Evolutionary conservation across 2,888 invertebrate species (phyloP).

Genomic region (Cheilosia impressa): DNA sequence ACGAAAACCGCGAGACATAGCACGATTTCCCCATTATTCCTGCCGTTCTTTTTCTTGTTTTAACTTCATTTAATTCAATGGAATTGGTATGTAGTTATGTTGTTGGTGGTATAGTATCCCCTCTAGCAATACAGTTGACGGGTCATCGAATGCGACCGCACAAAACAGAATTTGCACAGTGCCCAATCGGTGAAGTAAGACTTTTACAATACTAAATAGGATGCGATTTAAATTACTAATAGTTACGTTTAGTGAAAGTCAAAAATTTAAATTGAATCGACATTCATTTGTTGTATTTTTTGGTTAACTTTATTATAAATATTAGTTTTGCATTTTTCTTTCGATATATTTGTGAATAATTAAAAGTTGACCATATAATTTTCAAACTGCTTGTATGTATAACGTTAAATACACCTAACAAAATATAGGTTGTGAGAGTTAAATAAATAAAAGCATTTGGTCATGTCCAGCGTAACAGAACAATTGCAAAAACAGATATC

Average conservation of each 20-base stretch:
- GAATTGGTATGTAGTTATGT: conserved; percentile 11
- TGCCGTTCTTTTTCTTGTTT: conserved; percentile 11
- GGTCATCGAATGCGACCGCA: conserved; percentile 67
- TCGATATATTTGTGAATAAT: background rate
- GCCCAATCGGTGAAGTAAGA: conserved; percentile 67
- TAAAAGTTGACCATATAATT: background rate
- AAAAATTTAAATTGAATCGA: background rate
- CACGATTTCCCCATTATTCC: conserved; percentile 8
- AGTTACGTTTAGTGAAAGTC: background rate
- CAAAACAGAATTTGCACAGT: conserved; percentile 64
- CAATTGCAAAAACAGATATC: conserved; percentile 11
- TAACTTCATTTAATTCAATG: conserved; percentile 12
- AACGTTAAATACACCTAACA: background rate
- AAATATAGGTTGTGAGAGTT: conserved; percentile 4
- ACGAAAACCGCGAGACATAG: conserved; percentile 6
- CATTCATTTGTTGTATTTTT: background rate
- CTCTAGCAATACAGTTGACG: conserved; percentile 53
- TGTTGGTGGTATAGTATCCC: conserved; percentile 25
- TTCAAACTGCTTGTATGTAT: background rate
- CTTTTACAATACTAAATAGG: conserved; percentile 13
- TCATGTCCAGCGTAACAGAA: conserved; percentile 61
- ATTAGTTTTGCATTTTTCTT: background rate
- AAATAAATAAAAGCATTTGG: conserved; percentile 9
- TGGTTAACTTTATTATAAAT: background rate
- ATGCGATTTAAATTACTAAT: background rate